A percentile compares a stretch with the other conserved stretches of the same genome.
phyloP scores from a whole-genome alignment of 2,797 vertebrate species.

The Urosaurus nigricauda region DNA sequence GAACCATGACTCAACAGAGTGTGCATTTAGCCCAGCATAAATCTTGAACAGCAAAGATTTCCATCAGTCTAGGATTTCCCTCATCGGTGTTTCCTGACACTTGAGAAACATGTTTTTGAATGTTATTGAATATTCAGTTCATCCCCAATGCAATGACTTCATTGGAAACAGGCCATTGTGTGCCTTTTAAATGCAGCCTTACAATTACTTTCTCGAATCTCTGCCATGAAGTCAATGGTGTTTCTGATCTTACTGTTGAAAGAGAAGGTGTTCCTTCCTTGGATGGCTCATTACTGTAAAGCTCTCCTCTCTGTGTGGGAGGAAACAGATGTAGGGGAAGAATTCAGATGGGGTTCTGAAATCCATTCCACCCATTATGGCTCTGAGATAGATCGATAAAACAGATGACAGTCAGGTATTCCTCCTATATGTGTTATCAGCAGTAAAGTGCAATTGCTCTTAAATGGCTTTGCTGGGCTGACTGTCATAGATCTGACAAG shows the following conservation, averaged over 20 bases:
- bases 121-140: too few species aligned
- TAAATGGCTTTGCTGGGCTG: constrained; percentile 30
- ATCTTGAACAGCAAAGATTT: too few species aligned
- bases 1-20: too few species aligned
- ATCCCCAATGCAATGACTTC: too few species aligned
- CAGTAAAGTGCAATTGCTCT: constrained; percentile 17
- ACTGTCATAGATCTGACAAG: not conserved
- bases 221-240: not conserved
- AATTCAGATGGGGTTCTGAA: not conserved
- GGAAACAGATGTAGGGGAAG: not conserved
- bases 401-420: constrained; percentile 18
- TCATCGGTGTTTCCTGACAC: too few species aligned
- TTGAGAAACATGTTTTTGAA: too few species aligned
- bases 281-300: not conserved
- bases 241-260: not conserved
- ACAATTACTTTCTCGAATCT: not conserved
- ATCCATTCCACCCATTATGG: not conserved
- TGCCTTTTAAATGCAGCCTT: not conserved
- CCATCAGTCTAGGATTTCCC: too few species aligned
- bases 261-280: not conserved
- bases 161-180: too few species aligned
- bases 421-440: not conserved
- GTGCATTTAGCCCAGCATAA: too few species aligned
- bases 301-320: not conserved
- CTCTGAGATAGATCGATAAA: not conserved